These are phyloP conservation scores for Seriola quinqueradiata DNA, from an alignment of 2,113 vertebrate genomes.

Conservation along the genomic window DNA sequence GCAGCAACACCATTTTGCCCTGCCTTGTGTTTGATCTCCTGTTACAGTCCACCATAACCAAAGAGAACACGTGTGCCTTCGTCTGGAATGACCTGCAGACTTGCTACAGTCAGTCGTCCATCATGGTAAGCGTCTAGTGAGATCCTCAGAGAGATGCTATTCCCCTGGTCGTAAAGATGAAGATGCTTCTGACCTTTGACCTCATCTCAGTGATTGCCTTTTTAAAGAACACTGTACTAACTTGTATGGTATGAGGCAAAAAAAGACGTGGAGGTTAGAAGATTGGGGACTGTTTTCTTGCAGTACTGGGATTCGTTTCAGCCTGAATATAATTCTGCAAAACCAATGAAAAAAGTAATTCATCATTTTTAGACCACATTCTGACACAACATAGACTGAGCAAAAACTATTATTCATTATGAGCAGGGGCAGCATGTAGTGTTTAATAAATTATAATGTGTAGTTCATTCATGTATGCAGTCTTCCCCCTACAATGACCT, in stretches of 20 bases:
- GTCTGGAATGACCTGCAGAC: conserved; percentile 28
- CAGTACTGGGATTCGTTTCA: background rate
- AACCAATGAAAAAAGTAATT: background rate
- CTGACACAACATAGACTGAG: background rate
- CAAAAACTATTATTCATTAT: background rate
- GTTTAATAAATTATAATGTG: background rate
- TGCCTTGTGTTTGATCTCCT: conserved; percentile 52
- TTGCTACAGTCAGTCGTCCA: conserved; percentile 51
- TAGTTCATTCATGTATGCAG: no score
- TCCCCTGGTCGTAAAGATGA: conserved; percentile 35
- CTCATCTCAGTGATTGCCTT: conserved; percentile 17
- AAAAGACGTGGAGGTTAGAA: background rate
- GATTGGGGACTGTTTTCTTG: background rate
- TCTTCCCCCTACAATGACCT: no score
- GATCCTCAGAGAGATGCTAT: conserved; percentile 9
- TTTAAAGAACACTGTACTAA: conserved; percentile 30
- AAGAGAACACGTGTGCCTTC: conserved; percentile 48
- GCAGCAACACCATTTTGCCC: conserved; percentile 29
- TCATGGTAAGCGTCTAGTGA: conserved; percentile 46
- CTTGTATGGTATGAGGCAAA: conserved; percentile 31
- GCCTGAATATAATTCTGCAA: background rate
- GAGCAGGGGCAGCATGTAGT: background rate
- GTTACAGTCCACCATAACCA: conserved; percentile 39
- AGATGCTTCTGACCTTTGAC: conserved; percentile 55
- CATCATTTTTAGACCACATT: background rate